Conservation (phyloP, 2,888 invertebrate genomes). For the Diogma glabrata region DNA sequence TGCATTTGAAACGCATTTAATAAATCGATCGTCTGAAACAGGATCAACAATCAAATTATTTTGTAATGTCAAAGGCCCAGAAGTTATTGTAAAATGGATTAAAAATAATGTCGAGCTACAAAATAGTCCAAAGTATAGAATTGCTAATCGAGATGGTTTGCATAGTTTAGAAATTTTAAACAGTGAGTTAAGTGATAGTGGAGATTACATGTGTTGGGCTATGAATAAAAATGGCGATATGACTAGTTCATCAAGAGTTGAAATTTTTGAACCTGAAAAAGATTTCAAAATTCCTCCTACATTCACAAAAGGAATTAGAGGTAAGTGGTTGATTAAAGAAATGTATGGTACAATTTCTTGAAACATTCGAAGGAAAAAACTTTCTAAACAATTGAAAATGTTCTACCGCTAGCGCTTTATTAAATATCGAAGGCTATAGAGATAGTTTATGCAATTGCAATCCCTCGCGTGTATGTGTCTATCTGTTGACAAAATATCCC, state of each 20-base stretch:
- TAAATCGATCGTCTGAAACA: slow-evolving; percentile 61
- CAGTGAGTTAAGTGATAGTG: slow-evolving; percentile 55
- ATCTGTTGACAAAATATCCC: no score
- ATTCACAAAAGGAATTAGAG: slow-evolving; percentile 36
- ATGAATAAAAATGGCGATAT: slow-evolving; percentile 45
- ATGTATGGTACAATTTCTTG: slow-evolving; percentile 2
- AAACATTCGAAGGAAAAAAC: no score
- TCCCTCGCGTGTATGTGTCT: no score
- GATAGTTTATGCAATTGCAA: no score
- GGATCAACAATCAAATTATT: slow-evolving; percentile 65
- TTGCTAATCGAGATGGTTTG: slow-evolving; percentile 46
- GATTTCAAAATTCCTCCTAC: slow-evolving; percentile 32
- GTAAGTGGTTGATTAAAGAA: no score
- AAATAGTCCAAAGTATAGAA: slow-evolving; percentile 25
- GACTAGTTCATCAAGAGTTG: slow-evolving; percentile 34
- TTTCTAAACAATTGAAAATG: no score
- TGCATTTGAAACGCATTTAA: slow-evolving; percentile 46
- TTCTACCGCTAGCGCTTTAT: no score
- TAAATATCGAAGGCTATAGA: no score
- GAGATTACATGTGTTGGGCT: slow-evolving; percentile 69
- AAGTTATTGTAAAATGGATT: slow-evolving; percentile 59
- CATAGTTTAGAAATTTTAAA: slow-evolving; percentile 60
- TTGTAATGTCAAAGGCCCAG: slow-evolving; percentile 62
- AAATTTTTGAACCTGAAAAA: slow-evolving; percentile 19
- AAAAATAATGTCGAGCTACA: slow-evolving; percentile 50